These are phyloP conservation scores for Thyatira batis DNA, from an alignment of 2,888 invertebrate genomes.

Conservation along the genomic window DNA sequence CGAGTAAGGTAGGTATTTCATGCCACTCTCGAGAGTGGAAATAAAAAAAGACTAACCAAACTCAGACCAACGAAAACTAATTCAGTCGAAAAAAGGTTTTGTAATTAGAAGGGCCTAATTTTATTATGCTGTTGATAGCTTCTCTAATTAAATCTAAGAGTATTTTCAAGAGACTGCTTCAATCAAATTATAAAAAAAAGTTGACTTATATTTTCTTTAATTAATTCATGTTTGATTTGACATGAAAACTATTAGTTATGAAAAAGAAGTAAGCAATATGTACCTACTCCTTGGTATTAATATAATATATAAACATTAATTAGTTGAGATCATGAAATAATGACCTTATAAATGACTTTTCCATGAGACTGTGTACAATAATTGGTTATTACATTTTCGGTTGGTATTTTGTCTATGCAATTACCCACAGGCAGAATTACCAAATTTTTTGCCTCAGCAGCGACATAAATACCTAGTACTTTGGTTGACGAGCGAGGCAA, in stretches of 20 bases:
- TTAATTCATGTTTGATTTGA: no score
- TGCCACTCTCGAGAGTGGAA: no score
- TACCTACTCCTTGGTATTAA: no score
- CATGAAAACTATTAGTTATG: no score
- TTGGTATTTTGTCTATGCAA: constrained; percentile 16
- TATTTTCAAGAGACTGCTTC: no score
- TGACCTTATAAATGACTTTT: neutral
- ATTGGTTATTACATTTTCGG: constrained; percentile 12
- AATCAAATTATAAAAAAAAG: no score
- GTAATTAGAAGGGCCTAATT: neutral
- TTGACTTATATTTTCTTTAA: no score
- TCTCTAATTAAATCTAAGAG: neutral
- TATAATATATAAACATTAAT: no score
- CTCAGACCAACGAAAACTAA: no score
- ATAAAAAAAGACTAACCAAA: no score
- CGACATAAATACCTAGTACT: constrained; percentile 18
- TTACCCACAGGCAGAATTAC: constrained; percentile 21
- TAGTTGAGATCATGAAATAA: neutral
- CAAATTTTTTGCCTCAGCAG: constrained; percentile 18
- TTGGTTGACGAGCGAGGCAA: constrained; percentile 15
- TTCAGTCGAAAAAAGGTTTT: neutral
- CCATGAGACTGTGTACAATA: constrained; percentile 6
- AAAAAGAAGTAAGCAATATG: no score
- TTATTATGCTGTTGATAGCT: neutral
- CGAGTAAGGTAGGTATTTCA: no score